phyloP scores from a whole-genome alignment of 2,113 vertebrate species.

The Hippocampus guttulatus region DNA sequence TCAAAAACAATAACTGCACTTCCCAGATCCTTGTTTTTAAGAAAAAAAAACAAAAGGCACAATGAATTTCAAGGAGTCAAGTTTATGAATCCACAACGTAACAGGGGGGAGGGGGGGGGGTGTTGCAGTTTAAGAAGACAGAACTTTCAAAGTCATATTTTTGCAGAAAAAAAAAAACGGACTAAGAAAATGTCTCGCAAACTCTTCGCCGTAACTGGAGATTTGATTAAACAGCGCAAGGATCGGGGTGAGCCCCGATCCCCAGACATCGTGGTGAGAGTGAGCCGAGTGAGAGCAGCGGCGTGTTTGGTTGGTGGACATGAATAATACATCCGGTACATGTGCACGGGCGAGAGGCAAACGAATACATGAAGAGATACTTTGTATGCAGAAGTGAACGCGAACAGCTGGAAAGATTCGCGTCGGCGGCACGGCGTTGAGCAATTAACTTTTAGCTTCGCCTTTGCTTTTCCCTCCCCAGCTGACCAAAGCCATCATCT shows the following conservation, averaged over 20 bases:
- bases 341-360: not conserved
- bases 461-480: slow-evolving; percentile 62
- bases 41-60: no score
- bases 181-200: no score
- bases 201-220: not conserved
- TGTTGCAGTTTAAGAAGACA: no score
- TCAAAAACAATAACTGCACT: no score
- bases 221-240: not conserved
- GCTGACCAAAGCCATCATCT: slow-evolving; percentile 87
- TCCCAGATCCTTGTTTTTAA: no score
- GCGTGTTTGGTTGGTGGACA: not conserved
- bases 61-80: no score
- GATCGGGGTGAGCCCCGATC: not conserved
- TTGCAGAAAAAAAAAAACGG: no score
- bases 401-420: not conserved
- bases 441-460: slow-evolving; percentile 10
- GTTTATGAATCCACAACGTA: no score
- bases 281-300: not conserved
- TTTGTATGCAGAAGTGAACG: not conserved
- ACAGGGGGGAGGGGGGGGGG: no score
- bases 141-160: no score
- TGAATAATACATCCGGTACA: not conserved
- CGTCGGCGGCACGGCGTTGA: slow-evolving; percentile 2
- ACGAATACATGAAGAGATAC: not conserved
- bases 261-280: not conserved